These are phyloP conservation scores for Thinocorus orbignyianus DNA, from an alignment of 2,113 vertebrate species.

Conservation along the genomic window DNA sequence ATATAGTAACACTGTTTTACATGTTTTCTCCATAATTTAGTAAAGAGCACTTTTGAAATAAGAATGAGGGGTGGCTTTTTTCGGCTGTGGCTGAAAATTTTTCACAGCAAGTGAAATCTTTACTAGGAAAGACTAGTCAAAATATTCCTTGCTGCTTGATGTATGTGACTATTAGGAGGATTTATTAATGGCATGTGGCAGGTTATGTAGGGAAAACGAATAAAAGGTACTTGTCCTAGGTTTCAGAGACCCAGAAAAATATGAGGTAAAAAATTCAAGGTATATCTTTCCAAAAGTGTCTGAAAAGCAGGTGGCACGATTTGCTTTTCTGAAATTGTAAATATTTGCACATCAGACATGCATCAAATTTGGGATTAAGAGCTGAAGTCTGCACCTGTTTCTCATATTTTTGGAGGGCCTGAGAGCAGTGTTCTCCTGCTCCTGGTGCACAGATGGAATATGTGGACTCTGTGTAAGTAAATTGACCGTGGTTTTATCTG, in stretches of 20 bases:
- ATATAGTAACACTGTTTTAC: not conserved
- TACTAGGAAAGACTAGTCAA: not conserved
- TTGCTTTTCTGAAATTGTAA: not conserved
- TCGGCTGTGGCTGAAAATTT: not conserved
- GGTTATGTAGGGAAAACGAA: not conserved
- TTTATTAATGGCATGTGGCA: not conserved
- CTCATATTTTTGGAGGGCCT: not conserved
- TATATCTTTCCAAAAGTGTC: not conserved
- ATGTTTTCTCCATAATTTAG: not conserved
- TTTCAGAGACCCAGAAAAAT: not conserved
- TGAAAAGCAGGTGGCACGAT: not conserved
- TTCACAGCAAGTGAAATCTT: not conserved
- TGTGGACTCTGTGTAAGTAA: accelerated
- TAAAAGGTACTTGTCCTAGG: not conserved
- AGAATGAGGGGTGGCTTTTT: not conserved
- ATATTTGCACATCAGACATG: not conserved
- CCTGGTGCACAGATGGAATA: not conserved
- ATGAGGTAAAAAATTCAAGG: not conserved
- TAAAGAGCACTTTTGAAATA: not conserved
- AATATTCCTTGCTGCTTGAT: not conserved
- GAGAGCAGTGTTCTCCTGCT: not conserved
- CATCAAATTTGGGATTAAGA: not conserved
- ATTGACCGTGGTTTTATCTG: not conserved
- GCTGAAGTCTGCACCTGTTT: not conserved
- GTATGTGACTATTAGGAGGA: accelerated